A percentile compares a stretch with the other conserved stretches of the same genome.
phyloP scores from a whole-genome alignment of 1,140 invertebrate genomes.

The Polyergus mexicanus region DNA sequence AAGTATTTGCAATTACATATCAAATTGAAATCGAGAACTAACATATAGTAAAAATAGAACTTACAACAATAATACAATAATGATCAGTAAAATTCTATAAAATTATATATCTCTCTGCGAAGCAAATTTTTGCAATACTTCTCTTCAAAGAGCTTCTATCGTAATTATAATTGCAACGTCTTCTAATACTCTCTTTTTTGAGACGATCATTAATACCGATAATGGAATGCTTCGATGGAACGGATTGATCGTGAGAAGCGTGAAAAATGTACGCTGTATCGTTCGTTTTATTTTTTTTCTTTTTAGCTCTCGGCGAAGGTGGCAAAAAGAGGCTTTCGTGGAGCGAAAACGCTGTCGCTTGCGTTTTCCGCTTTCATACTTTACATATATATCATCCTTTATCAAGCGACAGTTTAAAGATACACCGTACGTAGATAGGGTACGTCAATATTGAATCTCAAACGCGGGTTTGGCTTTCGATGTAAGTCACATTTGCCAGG shows the following conservation, averaged over 20 bases:
- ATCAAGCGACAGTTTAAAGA: constrained; percentile 60
- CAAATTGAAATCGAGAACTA: background rate
- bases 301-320: background rate
- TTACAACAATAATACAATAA: background rate
- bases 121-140: constrained; percentile 9
- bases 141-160: background rate
- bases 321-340: constrained; percentile 36
- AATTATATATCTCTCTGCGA: background rate
- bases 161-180: constrained; percentile 19
- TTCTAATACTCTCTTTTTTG: constrained; percentile 13
- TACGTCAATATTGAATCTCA: constrained; percentile 56
- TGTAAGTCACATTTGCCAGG: constrained; percentile 50
- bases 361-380: constrained; percentile 29
- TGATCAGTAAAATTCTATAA: background rate
- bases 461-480: constrained; percentile 33
- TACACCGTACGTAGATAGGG: constrained; percentile 6
- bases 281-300: background rate
- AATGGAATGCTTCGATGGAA: constrained; percentile 4
- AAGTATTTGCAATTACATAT: background rate
- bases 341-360: constrained; percentile 14
- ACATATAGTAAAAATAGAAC: background rate
- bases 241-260: constrained; percentile 22
- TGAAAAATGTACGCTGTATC: constrained; percentile 36
- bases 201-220: constrained; percentile 19
- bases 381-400: constrained; percentile 52